phyloP scores from a whole-genome alignment of 2,888 invertebrate species.

The Subacronicta megacephala region DNA sequence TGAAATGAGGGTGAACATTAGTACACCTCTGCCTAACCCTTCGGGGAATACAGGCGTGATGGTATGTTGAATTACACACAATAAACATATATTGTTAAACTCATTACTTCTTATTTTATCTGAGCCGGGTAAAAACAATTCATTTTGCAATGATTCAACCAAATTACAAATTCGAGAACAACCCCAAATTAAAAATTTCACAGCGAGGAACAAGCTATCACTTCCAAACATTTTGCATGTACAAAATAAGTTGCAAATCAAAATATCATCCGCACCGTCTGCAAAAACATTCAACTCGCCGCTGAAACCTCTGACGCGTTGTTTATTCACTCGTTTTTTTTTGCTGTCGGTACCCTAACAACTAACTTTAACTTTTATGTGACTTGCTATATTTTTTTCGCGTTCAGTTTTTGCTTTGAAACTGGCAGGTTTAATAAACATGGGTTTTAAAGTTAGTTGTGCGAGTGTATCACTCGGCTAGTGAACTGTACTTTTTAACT shows the following conservation, averaged over 20 bases:
- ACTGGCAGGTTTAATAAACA: slow-evolving; percentile 23
- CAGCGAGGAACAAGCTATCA: slow-evolving; percentile 2
- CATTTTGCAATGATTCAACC: too few species aligned
- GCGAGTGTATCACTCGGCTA: slow-evolving; percentile 24
- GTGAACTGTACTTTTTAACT: slow-evolving; percentile 19
- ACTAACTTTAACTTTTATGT: slow-evolving; percentile 49
- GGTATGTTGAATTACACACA: too few species aligned
- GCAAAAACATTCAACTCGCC: slow-evolving; percentile 44
- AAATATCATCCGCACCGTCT: slow-evolving; percentile 28
- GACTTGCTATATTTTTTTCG: slow-evolving; percentile 20
- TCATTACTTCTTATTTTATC: too few species aligned
- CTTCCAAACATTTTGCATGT: neutral
- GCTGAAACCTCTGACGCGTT: slow-evolving; percentile 38
- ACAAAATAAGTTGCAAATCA: slow-evolving; percentile 10
- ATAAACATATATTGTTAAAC: too few species aligned
- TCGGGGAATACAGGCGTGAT: too few species aligned
- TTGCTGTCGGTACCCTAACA: slow-evolving; percentile 47
- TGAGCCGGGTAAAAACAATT: too few species aligned
- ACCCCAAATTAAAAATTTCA: slow-evolving; percentile 21
- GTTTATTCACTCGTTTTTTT: slow-evolving; percentile 49
- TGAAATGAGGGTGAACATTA: too few species aligned
- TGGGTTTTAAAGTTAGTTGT: slow-evolving; percentile 29
- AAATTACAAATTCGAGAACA: slow-evolving; percentile 28
- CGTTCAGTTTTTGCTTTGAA: slow-evolving; percentile 17
- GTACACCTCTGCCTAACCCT: too few species aligned